Base-by-base conservation (phyloP, 1,140 invertebrate genomes). In the Halesus radiatus region DNA sequence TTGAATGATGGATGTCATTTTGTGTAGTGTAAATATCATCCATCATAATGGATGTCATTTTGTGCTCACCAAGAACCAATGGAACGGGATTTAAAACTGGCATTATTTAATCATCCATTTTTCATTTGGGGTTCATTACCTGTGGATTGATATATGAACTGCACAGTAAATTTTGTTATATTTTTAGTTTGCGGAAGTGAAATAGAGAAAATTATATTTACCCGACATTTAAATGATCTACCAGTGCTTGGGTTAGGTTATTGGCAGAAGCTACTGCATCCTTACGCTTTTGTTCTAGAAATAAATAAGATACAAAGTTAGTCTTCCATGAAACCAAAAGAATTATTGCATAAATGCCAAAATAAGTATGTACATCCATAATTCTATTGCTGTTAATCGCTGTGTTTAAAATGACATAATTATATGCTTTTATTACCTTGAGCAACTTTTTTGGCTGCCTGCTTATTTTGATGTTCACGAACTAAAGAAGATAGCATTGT, bases 141-240 rank as follows among this genome's bases (percentile, higher is more conserved):
- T 4, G 3, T 6, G 32, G 7, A 37, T 37, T 8, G 5, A 29
- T 29, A 3, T 29, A 5, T 29, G 3, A 37, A 37, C 32, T 37
- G 32, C 32, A 37, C 32, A 1, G 7, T 37, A 8, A 1, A 37
- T 45, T 45, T 45, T 13, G 37, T 45, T 13, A 45, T 13, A 13
- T 45, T 45, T 45, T 45, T 45, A 7, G 7, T 45, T 13, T 45
- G 1, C 7, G 1, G 1, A 45, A 45, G 37, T 45, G 37, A 45
- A 45, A 45, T 45, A 8, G 10, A 45, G 10, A 45, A 45, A 13
- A 45, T 13, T 45, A 13, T 32, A 88, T 88, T 91, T 92, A 98
- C 97, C 97, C 97, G 86, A 98, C 96, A 93, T 99, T 99, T 18
- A 99, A 90, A 88, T 99, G 97, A 90, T 99, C 98, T 0, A 99